These are phyloP conservation scores for Rhadina sibilatrix DNA, from an alignment of 2,113 vertebrate genomes.

Conservation along the genomic window DNA sequence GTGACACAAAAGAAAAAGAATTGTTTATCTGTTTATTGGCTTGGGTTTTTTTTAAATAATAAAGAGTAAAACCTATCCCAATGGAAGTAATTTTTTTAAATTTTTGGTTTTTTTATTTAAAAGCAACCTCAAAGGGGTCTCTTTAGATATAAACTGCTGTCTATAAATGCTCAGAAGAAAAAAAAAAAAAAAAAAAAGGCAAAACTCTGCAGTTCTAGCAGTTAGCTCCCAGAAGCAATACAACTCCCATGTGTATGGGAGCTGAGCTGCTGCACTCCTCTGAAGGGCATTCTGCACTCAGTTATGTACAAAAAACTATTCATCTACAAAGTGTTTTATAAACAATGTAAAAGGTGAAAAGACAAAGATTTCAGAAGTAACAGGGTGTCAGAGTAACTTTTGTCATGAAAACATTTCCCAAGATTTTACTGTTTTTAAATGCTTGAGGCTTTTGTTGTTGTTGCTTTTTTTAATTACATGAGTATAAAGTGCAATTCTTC, in stretches of 20 bases:
- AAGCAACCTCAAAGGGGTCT: not conserved
- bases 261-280: not conserved
- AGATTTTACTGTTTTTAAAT: not conserved
- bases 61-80: not conserved
- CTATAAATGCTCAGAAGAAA: not conserved
- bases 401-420: not conserved
- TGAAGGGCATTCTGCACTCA: not conserved
- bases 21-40: not conserved
- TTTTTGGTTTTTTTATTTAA: not conserved
- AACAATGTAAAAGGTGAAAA: not conserved
- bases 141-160: not conserved
- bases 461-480: not conserved
- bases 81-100: not conserved
- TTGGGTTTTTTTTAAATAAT: not conserved
- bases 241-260: accelerated
- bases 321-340: not conserved
- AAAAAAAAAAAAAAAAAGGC: not conserved
- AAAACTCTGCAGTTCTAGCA: not conserved
- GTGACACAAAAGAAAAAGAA: not conserved
- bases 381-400: not conserved
- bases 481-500: not conserved
- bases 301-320: not conserved
- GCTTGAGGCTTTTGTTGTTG: not conserved
- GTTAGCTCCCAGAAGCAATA: not conserved
- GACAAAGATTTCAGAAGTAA: not conserved